phyloP scores from a whole-genome alignment of 2,888 invertebrate genomes.

The Micoletzkya japonica region DNA sequence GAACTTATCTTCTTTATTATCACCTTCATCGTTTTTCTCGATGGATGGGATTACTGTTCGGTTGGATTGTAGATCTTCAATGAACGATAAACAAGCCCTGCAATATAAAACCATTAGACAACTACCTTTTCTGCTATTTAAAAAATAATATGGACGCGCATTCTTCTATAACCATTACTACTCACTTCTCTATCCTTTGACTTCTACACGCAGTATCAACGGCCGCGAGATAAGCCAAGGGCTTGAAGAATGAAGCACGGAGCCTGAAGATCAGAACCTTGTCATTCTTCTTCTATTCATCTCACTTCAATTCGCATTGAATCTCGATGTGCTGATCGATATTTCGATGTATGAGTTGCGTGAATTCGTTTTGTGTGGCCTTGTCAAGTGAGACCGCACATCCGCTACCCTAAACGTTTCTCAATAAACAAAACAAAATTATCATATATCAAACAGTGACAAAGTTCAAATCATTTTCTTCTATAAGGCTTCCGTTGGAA shows the following conservation, averaged over 20 bases:
- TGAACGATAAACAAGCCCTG: constrained; percentile 46
- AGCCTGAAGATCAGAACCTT: constrained; percentile 34
- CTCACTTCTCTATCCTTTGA: constrained; percentile 41
- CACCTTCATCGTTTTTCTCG: constrained; percentile 39
- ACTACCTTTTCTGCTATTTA: constrained; percentile 18
- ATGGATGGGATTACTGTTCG: constrained; percentile 37
- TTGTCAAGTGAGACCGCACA: constrained; percentile 50
- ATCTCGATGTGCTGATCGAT: constrained; percentile 50
- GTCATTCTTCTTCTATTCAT: background rate
- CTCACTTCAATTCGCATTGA: constrained; percentile 52
- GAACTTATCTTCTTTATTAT: constrained; percentile 39
- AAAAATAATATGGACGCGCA: background rate
- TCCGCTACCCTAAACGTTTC: constrained; percentile 57
- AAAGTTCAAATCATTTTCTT: no score
- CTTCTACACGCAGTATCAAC: constrained; percentile 47
- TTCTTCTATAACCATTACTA: background rate
- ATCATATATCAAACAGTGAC: no score
- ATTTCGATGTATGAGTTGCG: constrained; percentile 49
- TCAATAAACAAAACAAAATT: no score
- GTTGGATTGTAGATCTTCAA: constrained; percentile 39
- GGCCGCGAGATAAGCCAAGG: constrained; percentile 54
- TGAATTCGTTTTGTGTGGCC: constrained; percentile 43
- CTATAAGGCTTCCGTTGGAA: no score
- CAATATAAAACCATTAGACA: background rate
- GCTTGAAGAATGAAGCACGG: constrained; percentile 50